Evolutionary conservation across 2,797 vertebrate species (phyloP).

Genomic region (Tolypeutes matacus): DNA sequence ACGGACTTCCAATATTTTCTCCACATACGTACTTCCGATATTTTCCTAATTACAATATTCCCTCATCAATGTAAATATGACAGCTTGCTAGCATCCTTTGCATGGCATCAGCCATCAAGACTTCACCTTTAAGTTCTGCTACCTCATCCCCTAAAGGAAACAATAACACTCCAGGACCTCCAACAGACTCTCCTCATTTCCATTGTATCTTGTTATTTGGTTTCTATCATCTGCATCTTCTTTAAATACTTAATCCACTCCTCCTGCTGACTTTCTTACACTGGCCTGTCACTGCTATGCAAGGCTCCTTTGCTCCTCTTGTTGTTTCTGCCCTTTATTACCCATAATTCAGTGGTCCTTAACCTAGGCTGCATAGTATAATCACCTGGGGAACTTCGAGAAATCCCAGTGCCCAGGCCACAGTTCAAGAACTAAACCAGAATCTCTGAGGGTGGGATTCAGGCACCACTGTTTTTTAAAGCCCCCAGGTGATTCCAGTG

Average conservation of each 20-base stretch:
- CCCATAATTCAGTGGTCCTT: not conserved
- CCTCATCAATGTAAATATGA: too few species aligned
- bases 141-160: not conserved
- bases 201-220: not conserved
- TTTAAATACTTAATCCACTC: not conserved
- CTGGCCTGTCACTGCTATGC: not conserved
- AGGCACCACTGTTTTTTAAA: not conserved
- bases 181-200: not conserved
- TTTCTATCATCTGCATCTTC: not conserved
- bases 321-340: not conserved
- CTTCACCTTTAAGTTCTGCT: not conserved
- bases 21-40: not conserved
- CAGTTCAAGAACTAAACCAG: not conserved
- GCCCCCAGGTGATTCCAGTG: too few species aligned
- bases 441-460: not conserved
- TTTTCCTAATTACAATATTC: not conserved
- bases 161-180: too few species aligned
- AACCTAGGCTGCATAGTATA: not conserved
- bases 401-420: not conserved
- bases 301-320: not conserved
- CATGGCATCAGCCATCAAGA: accelerated
- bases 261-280: not conserved
- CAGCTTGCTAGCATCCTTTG: not conserved
- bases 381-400: too few species aligned
- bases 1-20: too few species aligned